A percentile compares a stretch with the other conserved stretches of the same genome.
Conservation (phyloP, 2,888 invertebrate genomes). For the Limulus polyphemus region DNA sequence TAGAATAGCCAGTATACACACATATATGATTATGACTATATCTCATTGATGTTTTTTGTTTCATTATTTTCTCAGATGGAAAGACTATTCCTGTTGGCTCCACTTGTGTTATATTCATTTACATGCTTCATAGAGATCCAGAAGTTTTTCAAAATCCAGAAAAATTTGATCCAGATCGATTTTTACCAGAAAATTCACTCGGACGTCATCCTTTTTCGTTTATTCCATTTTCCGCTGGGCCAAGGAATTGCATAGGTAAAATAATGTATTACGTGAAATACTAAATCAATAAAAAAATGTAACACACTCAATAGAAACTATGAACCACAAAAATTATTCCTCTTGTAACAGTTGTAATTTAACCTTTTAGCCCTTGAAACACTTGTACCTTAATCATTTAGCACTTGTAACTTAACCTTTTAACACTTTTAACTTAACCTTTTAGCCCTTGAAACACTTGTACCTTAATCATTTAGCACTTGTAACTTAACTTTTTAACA, state of each 20-base stretch:
- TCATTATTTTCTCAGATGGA: constrained; percentile 8
- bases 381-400: too few relatives aligned
- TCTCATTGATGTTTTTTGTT: too few relatives aligned
- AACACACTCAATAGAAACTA: too few relatives aligned
- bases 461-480: too few relatives aligned
- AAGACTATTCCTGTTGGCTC: constrained; percentile 23
- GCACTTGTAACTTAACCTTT: too few relatives aligned
- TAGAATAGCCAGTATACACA: neutral
- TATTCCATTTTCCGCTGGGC: constrained; percentile 28
- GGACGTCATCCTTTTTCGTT: constrained; percentile 27
- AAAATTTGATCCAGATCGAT: constrained; percentile 26
- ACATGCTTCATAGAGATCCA: constrained; percentile 25
- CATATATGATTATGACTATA: neutral
- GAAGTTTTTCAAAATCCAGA: constrained; percentile 25
- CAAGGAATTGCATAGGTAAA: constrained; percentile 4
- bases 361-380: too few relatives aligned
- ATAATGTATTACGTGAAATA: constrained; percentile 17
- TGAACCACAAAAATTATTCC: too few relatives aligned
- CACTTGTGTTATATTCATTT: constrained; percentile 23
- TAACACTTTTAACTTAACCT: too few relatives aligned
- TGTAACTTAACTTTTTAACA: too few relatives aligned
- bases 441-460: too few relatives aligned
- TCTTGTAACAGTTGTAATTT: too few relatives aligned
- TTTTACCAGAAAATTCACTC: constrained; percentile 22
- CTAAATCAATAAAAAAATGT: constrained; percentile 1